A percentile compares a stretch with the other conserved stretches of the same genome.
These are phyloP conservation scores for Acanthoscelides obtectus DNA, from an alignment of 2,888 invertebrate genomes.

Conservation along the genomic window DNA sequence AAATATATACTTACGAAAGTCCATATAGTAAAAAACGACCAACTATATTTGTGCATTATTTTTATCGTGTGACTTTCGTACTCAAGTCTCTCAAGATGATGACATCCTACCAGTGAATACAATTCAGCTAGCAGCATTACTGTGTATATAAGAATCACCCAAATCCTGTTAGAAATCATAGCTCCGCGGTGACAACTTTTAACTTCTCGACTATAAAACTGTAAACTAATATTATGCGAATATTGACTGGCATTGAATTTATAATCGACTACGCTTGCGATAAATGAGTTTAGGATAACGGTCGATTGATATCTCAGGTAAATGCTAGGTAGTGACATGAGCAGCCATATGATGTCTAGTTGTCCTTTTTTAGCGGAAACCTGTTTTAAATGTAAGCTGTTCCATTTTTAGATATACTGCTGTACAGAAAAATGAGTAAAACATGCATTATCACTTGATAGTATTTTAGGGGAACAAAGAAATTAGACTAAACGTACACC, in stretches of 20 bases:
- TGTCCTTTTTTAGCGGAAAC: too few relatives aligned
- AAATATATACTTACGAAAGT: conserved; percentile 14
- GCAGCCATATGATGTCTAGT: too few relatives aligned
- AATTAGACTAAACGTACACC: too few relatives aligned
- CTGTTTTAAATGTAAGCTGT: too few relatives aligned
- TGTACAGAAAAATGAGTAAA: too few relatives aligned
- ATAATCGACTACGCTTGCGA: neutral
- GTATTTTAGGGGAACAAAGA: too few relatives aligned
- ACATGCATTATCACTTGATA: too few relatives aligned
- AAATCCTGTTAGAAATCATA: neutral
- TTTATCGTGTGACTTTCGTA: neutral
- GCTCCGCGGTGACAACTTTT: neutral
- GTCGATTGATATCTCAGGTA: neutral
- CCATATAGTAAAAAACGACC: conserved; percentile 11
- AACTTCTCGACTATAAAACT: too few relatives aligned
- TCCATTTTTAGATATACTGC: too few relatives aligned
- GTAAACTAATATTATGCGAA: too few relatives aligned
- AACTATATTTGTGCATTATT: conserved; percentile 1
- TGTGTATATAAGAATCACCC: neutral
- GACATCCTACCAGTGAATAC: neutral
- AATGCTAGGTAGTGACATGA: neutral
- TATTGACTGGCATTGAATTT: neutral
- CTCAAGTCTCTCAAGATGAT: neutral
- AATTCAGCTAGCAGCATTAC: neutral
- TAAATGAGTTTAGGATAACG: neutral